Conservation (phyloP, 2,797 vertebrate species). For the Sarcophilus harrisii region DNA sequence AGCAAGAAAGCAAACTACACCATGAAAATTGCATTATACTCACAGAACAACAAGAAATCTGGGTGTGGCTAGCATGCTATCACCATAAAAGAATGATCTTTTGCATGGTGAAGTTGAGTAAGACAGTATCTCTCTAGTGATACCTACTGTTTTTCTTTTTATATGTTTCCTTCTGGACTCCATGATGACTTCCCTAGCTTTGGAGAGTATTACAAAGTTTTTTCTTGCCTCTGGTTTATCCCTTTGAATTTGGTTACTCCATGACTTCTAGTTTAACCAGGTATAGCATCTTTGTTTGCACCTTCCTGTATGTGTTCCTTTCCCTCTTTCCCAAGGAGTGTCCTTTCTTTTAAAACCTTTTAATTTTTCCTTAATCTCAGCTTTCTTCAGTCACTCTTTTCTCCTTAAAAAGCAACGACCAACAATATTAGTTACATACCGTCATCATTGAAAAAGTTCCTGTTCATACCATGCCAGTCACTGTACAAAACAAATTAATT, state of each 20-base stretch:
- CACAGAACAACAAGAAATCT: not conserved
- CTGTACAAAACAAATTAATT: constrained; percentile 16
- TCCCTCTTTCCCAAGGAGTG: not conserved
- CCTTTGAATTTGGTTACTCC: not conserved
- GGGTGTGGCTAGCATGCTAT: not conserved
- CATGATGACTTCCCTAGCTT: not conserved
- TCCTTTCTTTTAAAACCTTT: not conserved
- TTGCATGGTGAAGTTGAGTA: not conserved
- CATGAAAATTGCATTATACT: not conserved
- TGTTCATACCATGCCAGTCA: constrained; percentile 13
- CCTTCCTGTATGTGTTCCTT: not conserved
- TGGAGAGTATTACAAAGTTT: not conserved
- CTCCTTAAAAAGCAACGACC: not conserved
- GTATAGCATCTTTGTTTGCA: not conserved
- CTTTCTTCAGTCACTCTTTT: not conserved
- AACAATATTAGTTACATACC: not conserved
- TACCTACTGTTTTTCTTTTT: not conserved
- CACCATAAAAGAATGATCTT: not conserved
- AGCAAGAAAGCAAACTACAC: constrained; percentile 27
- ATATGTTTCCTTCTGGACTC: not conserved
- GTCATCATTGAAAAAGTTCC: not conserved
- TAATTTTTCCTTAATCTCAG: not conserved
- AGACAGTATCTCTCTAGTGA: not conserved
- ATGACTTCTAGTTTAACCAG: not conserved
- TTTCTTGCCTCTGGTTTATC: not conserved